Conservation (phyloP, 2,113 vertebrate species). For the Turdus rufiventris region DNA sequence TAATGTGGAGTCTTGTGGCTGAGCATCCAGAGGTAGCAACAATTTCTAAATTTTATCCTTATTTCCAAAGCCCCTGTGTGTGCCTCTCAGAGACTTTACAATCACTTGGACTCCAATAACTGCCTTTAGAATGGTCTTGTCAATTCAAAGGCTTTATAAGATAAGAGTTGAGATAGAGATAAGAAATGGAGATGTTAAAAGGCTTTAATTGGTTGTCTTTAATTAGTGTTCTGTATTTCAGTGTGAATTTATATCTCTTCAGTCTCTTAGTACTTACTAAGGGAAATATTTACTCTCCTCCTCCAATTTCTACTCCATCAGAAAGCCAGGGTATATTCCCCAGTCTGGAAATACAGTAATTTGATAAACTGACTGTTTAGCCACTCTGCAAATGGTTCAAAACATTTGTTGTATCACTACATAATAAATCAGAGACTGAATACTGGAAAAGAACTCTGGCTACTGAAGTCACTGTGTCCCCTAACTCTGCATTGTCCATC, state of each 20-base stretch:
- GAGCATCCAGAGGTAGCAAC: not conserved
- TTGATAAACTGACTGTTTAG: not conserved
- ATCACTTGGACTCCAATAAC: not conserved
- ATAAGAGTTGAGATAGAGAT: slow-evolving; percentile 30
- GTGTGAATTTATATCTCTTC: not conserved
- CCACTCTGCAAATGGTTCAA: not conserved
- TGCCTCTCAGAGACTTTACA: not conserved
- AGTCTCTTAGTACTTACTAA: not conserved
- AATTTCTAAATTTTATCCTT: not conserved
- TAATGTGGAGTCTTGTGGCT: not conserved
- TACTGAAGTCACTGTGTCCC: rapidly evolving
- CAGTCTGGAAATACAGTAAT: not conserved
- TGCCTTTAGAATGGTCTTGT: not conserved
- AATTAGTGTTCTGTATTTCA: not conserved
- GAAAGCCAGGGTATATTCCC: not conserved
- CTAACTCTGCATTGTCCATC: rapidly evolving
- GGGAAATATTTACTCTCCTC: not conserved
- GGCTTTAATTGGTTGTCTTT: slow-evolving; percentile 18
- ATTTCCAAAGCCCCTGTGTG: not conserved
- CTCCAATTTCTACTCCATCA: not conserved
- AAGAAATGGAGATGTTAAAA: not conserved
- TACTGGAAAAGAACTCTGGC: not conserved
- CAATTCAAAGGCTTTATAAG: slow-evolving; percentile 16
- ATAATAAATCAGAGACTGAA: not conserved
- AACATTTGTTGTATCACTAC: not conserved